These are phyloP conservation scores for Drosophila carrolli DNA, from an alignment of 1,140 invertebrate genomes.

Conservation along the genomic window DNA sequence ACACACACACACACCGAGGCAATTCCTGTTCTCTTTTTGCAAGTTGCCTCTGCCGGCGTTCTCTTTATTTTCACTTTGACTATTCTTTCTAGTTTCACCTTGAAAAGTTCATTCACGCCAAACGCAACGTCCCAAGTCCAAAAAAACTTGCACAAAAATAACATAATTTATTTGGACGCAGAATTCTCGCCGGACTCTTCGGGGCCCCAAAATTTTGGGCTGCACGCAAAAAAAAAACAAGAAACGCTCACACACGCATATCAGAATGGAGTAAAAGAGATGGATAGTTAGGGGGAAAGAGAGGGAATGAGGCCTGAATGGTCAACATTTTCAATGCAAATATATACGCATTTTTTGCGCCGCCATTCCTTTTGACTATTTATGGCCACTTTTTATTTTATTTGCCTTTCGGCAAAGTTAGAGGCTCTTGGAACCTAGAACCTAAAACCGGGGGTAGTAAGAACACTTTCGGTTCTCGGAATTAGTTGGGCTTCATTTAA, in stretches of 20 bases:
- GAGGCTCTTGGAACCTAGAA: conserved; percentile 6
- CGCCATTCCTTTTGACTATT: conserved; percentile 49
- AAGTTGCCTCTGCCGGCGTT: conserved; percentile 52
- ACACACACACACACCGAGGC: conserved; percentile 24
- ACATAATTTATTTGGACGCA: conserved; percentile 78
- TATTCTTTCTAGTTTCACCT: conserved; percentile 83
- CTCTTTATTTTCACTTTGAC: conserved; percentile 66
- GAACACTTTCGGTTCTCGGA: conserved; percentile 49
- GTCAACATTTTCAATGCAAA: conserved; percentile 79
- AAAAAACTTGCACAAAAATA: conserved; percentile 79
- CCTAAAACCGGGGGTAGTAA: conserved; percentile 24
- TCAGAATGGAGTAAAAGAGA: conserved; percentile 5
- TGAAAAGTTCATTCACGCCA: conserved; percentile 84
- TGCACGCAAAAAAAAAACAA: conserved; percentile 67
- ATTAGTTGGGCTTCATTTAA: conserved; percentile 20
- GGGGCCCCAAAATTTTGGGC: conserved; percentile 16
- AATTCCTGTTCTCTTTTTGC: conserved; percentile 73
- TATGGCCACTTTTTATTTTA: conserved; percentile 54
- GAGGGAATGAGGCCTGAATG: conserved; percentile 13
- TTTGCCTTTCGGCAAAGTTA: conserved; percentile 7
- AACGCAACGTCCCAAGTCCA: conserved; percentile 75
- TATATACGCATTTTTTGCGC: conserved; percentile 65
- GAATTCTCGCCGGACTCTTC: conserved; percentile 32
- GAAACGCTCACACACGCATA: conserved; percentile 29
- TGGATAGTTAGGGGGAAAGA: neutral